Conservation (phyloP, 2,797 vertebrate genomes). For the Ceryle rudis region DNA sequence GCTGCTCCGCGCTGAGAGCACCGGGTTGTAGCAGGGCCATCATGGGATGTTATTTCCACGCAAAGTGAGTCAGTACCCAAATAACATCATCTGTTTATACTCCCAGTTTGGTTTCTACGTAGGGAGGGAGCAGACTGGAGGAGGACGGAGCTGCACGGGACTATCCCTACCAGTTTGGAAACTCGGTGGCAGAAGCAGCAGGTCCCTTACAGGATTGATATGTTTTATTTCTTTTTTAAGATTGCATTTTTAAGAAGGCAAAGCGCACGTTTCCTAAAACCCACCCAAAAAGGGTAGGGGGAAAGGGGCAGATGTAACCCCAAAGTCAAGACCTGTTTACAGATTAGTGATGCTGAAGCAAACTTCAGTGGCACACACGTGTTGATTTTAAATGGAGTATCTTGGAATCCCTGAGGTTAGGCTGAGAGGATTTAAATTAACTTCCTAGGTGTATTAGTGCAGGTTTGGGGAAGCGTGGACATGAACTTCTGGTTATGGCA, state of each 20-base stretch:
- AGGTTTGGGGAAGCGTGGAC: neutral
- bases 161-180: fast-evolving
- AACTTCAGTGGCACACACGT: fast-evolving
- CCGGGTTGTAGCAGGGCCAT: neutral
- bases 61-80: neutral
- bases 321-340: neutral
- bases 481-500: fast-evolving
- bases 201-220: neutral
- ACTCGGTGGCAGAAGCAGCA: neutral
- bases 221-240: neutral
- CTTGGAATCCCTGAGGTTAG: neutral
- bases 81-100: neutral
- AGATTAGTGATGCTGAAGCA: fast-evolving
- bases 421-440: neutral
- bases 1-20: neutral
- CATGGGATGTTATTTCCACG: fast-evolving
- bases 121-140: neutral
- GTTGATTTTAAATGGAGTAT: fast-evolving
- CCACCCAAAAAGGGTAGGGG: neutral
- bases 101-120: neutral
- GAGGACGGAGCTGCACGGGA: neutral
- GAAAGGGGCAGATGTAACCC: neutral
- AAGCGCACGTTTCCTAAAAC: neutral
- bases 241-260: neutral
- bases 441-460: fast-evolving